Evolutionary conservation across 2,113 vertebrate species (phyloP).

Genomic region (Nanorana parkeri): DNA sequence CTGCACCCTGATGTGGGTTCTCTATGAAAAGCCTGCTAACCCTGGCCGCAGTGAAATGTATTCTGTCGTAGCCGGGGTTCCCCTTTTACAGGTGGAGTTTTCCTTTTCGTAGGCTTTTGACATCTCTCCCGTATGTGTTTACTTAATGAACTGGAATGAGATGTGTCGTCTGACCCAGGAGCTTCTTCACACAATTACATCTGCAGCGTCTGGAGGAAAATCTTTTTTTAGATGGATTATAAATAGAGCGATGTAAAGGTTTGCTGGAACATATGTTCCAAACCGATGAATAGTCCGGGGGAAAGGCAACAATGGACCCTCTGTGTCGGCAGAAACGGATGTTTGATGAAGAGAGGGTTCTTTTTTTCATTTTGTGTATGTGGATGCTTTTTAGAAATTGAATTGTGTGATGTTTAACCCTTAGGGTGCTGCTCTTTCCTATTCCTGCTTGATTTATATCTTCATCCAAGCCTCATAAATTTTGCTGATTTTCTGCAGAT

Average conservation of each 20-base stretch:
- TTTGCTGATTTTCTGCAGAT: neutral
- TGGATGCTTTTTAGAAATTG: neutral
- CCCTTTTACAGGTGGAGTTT: no score
- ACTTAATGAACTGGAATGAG: neutral
- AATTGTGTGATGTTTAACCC: neutral
- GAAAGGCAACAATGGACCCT: slow-evolving; percentile 17
- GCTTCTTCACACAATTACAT: slow-evolving; percentile 8
- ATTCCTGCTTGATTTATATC: neutral
- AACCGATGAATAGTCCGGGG: neutral
- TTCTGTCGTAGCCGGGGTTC: no score
- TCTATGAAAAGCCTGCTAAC: no score
- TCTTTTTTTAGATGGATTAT: slow-evolving; percentile 39
- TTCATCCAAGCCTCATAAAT: neutral
- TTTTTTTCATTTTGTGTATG: neutral
- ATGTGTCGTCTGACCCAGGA: neutral
- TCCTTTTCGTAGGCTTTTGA: no score
- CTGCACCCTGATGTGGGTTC: no score
- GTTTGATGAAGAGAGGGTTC: neutral
- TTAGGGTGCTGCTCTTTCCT: neutral
- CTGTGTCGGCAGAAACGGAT: slow-evolving; percentile 3
- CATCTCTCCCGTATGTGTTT: neutral
- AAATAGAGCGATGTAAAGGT: slow-evolving; percentile 29
- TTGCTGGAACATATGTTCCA: slow-evolving; percentile 24
- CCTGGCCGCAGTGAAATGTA: no score
- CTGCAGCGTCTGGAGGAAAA: neutral